Conservation (phyloP, 2,797 vertebrate genomes). For the Sebastes matsubarae region DNA sequence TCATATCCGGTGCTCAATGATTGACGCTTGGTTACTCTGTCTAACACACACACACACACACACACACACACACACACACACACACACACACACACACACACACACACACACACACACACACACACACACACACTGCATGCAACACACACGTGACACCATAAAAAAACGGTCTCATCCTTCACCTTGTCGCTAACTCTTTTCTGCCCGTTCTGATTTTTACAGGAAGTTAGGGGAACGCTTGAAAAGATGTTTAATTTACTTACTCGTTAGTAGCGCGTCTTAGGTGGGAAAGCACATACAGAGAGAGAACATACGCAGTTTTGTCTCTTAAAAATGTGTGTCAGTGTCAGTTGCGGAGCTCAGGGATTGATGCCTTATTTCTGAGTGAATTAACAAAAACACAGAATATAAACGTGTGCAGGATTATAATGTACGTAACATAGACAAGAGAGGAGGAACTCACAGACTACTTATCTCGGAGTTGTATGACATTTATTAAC, state of each 20-base stretch:
- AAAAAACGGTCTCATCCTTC: constrained; percentile 40
- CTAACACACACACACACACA: constrained; percentile 25
- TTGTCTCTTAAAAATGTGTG: constrained; percentile 19
- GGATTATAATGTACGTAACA: constrained; percentile 1
- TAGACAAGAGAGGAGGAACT: background rate
- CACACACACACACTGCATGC: constrained; percentile 13
- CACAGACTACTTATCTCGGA: background rate
- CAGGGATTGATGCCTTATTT: constrained; percentile 9
- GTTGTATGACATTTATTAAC: background rate
- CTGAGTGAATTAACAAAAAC: constrained; percentile 25
- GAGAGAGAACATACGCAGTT: background rate
- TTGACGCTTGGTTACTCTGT: constrained; percentile 66
- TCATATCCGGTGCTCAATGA: constrained; percentile 77
- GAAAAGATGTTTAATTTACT: constrained; percentile 10
- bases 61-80: constrained; percentile 16
- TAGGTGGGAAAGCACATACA: constrained; percentile 2
- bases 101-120: constrained; percentile 23
- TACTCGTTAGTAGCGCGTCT: constrained; percentile 16
- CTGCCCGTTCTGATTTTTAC: constrained; percentile 6
- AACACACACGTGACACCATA: constrained; percentile 51
- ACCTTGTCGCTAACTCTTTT: constrained; percentile 32
- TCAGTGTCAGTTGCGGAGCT: constrained; percentile 2
- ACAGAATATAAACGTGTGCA: background rate
- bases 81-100: constrained; percentile 20
- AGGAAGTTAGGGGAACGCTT: constrained; percentile 6